Conservation (phyloP, 2,113 vertebrate species). For the Tachycineta bicolor region DNA sequence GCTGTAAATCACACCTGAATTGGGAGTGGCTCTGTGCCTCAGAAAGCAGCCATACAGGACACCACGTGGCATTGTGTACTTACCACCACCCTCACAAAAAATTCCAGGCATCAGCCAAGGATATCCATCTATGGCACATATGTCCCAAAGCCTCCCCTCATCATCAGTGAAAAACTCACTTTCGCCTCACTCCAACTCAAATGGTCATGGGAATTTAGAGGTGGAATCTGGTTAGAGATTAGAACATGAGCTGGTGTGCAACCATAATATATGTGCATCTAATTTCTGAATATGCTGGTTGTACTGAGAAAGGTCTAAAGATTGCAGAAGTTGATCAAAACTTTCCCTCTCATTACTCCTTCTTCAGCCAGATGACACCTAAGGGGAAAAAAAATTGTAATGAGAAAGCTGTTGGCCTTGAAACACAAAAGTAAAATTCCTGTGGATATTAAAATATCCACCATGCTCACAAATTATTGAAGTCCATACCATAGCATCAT, state of each 20-base stretch:
- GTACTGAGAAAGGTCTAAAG: neutral
- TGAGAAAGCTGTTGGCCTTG: neutral
- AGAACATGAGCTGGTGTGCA: neutral
- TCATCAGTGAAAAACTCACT: neutral
- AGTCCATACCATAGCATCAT: neutral
- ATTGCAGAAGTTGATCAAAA: neutral
- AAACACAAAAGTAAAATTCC: neutral
- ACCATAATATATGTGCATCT: accelerated
- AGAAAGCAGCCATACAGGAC: neutral
- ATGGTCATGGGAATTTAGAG: neutral
- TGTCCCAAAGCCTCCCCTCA: neutral
- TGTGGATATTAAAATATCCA: neutral
- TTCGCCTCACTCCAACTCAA: neutral
- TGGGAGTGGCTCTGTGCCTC: neutral
- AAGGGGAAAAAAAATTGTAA: neutral
- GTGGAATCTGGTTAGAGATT: neutral
- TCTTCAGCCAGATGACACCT: neutral
- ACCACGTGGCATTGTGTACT: accelerated
- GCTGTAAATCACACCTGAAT: neutral
- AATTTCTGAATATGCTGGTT: neutral
- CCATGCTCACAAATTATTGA: neutral
- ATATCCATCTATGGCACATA: neutral
- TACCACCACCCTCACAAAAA: neutral
- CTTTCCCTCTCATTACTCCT: neutral
- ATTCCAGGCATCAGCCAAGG: neutral